Base-by-base conservation (phyloP, 1,140 invertebrate species). In the Zaprionus africanus region DNA sequence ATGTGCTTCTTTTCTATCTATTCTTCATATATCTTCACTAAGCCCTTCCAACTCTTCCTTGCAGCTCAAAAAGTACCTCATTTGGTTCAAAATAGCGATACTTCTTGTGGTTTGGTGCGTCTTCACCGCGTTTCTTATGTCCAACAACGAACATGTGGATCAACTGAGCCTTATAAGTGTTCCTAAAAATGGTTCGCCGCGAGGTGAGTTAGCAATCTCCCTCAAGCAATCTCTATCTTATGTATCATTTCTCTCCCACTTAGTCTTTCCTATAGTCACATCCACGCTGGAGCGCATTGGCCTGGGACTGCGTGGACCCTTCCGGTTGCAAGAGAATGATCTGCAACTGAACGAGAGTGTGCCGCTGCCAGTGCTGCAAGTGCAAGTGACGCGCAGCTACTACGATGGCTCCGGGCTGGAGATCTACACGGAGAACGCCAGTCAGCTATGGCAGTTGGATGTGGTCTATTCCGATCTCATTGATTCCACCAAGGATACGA, bases 91-190 rank as follows among this genome's bases (percentile, higher is more conserved):
- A 79, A 92, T 94, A 71, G 83, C 92, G 0, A 62, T 94, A 0
- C 87, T 95, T 0, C 79, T 95, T 17, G 87, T 91, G 15, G 93
- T 94, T 41, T 95, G 95, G 95, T 75, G 94, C 1, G 93, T 95
- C 56, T 95, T 95, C 66, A 94, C 96, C 66, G 81, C 94, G n/a
- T 93, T 95, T n/a, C 93, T 96, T 58, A 94, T 96, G 93, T 93
- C 94, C 46, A 96, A 95, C 78, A 94, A 94, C 65, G 96, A 96
- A 74, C 95, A 94, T 79, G 93, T 94, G n/a, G 93, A 94, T 51
- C 88, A 93, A 7, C 92, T 93, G 53, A 95, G 94, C 81, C 95
- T 95, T 76, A 93, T 96, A 6, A 95, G 94, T 22, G 92, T 96
- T 54, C 93, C 94, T 15, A 92, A 74, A 49, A 92, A 91, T 70